Evolutionary conservation across 2,888 invertebrate genomes (phyloP).

Genomic region (Platerodrilus igneus): DNA sequence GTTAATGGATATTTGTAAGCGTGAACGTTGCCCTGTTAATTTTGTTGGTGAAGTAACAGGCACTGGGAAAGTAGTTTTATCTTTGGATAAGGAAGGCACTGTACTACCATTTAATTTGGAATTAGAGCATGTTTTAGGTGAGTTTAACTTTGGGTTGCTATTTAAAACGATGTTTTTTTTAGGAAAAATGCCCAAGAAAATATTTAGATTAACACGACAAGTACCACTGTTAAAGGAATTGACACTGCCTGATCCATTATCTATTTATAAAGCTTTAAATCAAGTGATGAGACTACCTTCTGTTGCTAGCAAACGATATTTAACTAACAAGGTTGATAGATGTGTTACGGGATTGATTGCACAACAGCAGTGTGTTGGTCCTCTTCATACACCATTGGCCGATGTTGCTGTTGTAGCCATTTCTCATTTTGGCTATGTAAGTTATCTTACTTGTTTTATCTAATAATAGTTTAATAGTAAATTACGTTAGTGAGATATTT

Average conservation of each 20-base stretch:
- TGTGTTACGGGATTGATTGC: conserved; percentile 94
- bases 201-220: conserved; percentile 49
- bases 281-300: conserved; percentile 82
- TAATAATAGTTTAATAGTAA: too few relatives aligned
- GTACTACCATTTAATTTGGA: conserved; percentile 81
- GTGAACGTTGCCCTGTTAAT: conserved; percentile 90
- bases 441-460: too few relatives aligned
- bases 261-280: conserved; percentile 64
- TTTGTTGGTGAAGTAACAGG: conserved; percentile 91
- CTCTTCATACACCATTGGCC: conserved; percentile 91
- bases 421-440: conserved; percentile 71
- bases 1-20: conserved; percentile 66
- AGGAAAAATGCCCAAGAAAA: conserved; percentile 75
- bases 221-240: conserved; percentile 35
- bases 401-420: conserved; percentile 90
- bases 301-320: conserved; percentile 90
- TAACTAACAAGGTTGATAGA: conserved; percentile 93
- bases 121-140: conserved; percentile 81
- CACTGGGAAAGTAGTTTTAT: conserved; percentile 66
- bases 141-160: neutral
- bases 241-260: conserved; percentile 52
- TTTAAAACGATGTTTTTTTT: conserved; percentile 46
- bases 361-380: conserved; percentile 98
- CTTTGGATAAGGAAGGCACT: conserved; percentile 58
- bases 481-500: too few relatives aligned